phyloP scores from a whole-genome alignment of 1,140 invertebrate species.

The Limonius californicus region DNA sequence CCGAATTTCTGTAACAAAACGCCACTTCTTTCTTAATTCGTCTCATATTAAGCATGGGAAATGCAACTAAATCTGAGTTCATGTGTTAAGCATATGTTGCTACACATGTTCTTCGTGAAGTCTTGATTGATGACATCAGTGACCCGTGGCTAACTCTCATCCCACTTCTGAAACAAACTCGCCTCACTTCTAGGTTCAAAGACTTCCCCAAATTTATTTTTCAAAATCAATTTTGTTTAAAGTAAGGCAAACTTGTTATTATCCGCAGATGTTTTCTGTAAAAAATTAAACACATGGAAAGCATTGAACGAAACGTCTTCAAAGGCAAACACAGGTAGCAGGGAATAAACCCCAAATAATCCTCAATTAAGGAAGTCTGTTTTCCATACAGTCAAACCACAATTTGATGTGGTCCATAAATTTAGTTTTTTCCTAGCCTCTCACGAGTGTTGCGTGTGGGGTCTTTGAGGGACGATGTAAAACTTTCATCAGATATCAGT shows the following conservation, averaged over 20 bases:
- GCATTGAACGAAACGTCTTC: too few relatives aligned
- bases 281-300: too few relatives aligned
- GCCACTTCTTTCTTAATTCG: slow-evolving; percentile 9
- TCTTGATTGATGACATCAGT: slow-evolving; percentile 17
- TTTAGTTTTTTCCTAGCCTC: background rate
- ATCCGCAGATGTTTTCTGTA: background rate
- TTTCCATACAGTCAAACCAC: background rate
- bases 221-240: background rate
- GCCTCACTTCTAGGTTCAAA: too few relatives aligned
- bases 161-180: too few relatives aligned
- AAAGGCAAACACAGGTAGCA: background rate
- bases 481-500: background rate
- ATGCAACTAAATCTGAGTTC: slow-evolving; percentile 1
- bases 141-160: slow-evolving; percentile 11
- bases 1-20: slow-evolving; percentile 10
- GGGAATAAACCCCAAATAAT: background rate
- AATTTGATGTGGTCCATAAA: background rate
- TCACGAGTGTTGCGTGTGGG: too few relatives aligned
- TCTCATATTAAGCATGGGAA: slow-evolving; percentile 15
- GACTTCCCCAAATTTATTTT: too few relatives aligned
- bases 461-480: too few relatives aligned
- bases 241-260: background rate
- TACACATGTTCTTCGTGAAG: slow-evolving; percentile 6
- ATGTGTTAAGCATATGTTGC: slow-evolving; percentile 15
- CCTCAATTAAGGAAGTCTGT: background rate